Evolutionary conservation across 2,113 vertebrate genomes (phyloP).

Genomic region (Accipiter cooperii): DNA sequence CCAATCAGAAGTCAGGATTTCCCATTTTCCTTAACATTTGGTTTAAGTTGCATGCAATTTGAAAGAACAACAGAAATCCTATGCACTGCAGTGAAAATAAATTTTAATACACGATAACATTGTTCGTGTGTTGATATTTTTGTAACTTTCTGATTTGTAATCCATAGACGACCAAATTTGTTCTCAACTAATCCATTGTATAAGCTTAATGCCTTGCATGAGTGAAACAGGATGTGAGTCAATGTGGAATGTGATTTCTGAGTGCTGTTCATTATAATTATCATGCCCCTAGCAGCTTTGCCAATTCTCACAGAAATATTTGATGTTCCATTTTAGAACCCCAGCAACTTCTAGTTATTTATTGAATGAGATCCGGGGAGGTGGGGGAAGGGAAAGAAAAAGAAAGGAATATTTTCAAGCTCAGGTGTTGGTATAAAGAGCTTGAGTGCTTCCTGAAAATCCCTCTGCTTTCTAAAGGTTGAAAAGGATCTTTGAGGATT

Average conservation of each 20-base stretch:
- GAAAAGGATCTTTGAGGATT: not conserved
- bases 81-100: not conserved
- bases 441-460: not conserved
- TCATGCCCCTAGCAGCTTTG: not conserved
- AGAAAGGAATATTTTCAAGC: not conserved
- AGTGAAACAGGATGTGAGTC: not conserved
- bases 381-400: not conserved
- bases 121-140: not conserved
- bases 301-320: not conserved
- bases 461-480: not conserved
- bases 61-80: not conserved
- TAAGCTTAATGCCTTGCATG: not conserved
- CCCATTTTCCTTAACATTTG: not conserved
- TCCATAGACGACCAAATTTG: not conserved
- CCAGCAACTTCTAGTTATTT: not conserved
- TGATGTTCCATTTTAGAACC: not conserved
- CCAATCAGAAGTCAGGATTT: not conserved
- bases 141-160: not conserved
- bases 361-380: not conserved
- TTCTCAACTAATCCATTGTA: not conserved
- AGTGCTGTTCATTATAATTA: not conserved
- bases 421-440: not conserved
- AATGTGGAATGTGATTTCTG: not conserved
- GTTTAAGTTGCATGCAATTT: not conserved
- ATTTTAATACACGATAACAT: not conserved